A percentile compares a stretch with the other conserved stretches of the same genome.
Conservation (phyloP, 2,113 vertebrate species). For the Ophiodon elongatus region DNA sequence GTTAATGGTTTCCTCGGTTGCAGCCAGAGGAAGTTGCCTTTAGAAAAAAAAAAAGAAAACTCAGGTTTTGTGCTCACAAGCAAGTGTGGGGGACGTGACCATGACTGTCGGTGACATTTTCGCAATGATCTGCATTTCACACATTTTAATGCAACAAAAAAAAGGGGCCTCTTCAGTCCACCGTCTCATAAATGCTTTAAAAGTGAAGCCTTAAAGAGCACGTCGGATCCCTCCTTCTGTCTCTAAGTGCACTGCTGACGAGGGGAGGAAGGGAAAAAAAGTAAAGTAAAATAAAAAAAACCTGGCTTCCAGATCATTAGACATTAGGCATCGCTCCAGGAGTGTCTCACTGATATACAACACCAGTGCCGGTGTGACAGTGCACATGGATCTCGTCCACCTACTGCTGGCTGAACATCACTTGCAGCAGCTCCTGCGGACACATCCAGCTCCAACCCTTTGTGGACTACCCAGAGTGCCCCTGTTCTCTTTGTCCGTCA, state of each 20-base stretch:
- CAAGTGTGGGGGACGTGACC: slow-evolving; percentile 49
- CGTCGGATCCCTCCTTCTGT: background rate
- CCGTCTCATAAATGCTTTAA: slow-evolving; percentile 39
- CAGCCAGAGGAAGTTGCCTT: slow-evolving; percentile 34
- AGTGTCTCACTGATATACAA: slow-evolving; percentile 61
- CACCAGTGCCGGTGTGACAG: slow-evolving; percentile 58
- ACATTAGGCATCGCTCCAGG: slow-evolving; percentile 64
- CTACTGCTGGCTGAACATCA: slow-evolving; percentile 69
- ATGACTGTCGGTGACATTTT: slow-evolving; percentile 64
- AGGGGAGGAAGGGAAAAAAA: slow-evolving; percentile 8
- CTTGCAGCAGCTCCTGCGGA: slow-evolving; percentile 53
- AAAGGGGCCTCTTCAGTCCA: slow-evolving; percentile 28
- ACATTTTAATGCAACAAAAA: slow-evolving; percentile 59
- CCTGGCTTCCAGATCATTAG: slow-evolving; percentile 54
- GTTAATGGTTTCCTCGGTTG: slow-evolving; percentile 40
- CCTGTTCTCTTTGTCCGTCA: slow-evolving; percentile 63
- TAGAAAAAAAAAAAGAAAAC: slow-evolving; percentile 33
- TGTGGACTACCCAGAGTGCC: slow-evolving; percentile 68
- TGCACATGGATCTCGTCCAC: slow-evolving; percentile 70
- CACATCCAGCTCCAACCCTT: slow-evolving; percentile 64
- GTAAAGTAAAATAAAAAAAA: slow-evolving; percentile 11
- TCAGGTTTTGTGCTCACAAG: slow-evolving; percentile 37
- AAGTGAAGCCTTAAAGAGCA: slow-evolving; percentile 49
- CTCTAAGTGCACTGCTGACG: slow-evolving; percentile 27
- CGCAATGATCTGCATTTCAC: slow-evolving; percentile 58